Percentiles rank a stretch among this genome's conserved stretches.
phyloP scores from a whole-genome alignment of 2,797 vertebrate species.

The Florisuga fusca region DNA sequence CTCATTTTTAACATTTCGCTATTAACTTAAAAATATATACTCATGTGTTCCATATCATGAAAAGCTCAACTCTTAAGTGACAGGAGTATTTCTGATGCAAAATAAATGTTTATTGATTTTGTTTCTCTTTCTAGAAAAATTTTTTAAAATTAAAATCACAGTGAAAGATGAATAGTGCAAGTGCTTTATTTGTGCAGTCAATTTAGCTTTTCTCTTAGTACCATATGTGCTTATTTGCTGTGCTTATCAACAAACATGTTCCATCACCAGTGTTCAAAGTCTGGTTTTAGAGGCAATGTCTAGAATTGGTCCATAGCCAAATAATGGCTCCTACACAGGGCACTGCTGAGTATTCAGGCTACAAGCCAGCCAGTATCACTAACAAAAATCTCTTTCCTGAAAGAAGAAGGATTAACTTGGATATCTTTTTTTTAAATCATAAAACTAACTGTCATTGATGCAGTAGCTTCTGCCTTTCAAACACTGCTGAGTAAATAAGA shows the following conservation, averaged over 20 bases:
- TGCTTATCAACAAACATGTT: neutral
- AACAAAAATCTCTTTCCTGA: neutral
- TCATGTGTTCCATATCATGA: neutral
- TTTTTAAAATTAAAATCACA: neutral
- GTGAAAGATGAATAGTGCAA: neutral
- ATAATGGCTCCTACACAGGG: neutral
- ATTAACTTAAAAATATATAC: neutral
- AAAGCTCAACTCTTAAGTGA: neutral
- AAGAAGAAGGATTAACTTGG: neutral
- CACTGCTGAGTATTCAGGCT: neutral
- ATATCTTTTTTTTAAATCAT: neutral
- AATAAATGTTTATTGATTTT: neutral
- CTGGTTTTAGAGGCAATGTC: neutral
- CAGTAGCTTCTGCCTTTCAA: neutral
- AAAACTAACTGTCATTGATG: neutral
- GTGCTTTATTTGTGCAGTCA: neutral
- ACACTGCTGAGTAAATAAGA: neutral
- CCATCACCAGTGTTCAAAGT: neutral
- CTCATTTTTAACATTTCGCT: neutral
- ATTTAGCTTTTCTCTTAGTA: neutral
- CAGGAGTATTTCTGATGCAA: neutral
- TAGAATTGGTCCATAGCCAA: neutral
- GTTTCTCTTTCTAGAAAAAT: too few relatives aligned
- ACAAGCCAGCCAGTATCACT: neutral
- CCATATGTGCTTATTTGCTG: neutral